Evolutionary conservation across 1,140 invertebrate species (phyloP).

Genomic region (Popillia japonica): DNA sequence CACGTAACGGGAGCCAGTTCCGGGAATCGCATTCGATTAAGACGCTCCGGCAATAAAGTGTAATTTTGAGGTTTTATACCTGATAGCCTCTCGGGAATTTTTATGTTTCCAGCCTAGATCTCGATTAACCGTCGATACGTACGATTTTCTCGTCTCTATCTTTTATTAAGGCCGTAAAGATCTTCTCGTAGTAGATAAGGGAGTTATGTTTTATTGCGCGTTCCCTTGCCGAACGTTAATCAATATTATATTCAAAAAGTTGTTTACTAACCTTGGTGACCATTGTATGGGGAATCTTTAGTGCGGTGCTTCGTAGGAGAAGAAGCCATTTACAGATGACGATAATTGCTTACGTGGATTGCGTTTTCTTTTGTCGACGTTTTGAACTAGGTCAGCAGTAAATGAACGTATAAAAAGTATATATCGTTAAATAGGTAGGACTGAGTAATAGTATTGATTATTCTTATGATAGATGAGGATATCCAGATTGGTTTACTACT

Average conservation of each 20-base stretch:
- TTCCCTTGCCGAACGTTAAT: neutral
- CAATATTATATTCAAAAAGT: constrained; percentile 16
- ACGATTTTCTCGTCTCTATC: constrained; percentile 4
- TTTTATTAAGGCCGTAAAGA: constrained; percentile 11
- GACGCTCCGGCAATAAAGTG: constrained; percentile 7
- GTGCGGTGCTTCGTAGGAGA: neutral
- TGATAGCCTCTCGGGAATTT: constrained; percentile 17
- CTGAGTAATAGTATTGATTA: too few species aligned
- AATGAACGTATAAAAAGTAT: neutral
- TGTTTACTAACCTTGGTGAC: neutral
- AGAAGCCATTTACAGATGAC: neutral
- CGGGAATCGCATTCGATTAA: constrained; percentile 14
- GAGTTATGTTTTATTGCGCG: constrained; percentile 18
- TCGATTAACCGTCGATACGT: constrained; percentile 14
- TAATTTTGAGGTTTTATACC: constrained; percentile 19
- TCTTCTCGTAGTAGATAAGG: constrained; percentile 5
- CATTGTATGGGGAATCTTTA: neutral
- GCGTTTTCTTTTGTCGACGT: neutral
- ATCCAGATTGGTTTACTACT: too few species aligned
- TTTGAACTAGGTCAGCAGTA: neutral
- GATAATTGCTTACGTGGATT: neutral
- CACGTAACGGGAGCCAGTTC: neutral
- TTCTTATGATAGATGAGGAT: too few species aligned
- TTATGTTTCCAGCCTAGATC: constrained; percentile 7
- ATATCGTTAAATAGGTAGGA: too few species aligned